Evolutionary conservation across 2,113 vertebrate species (phyloP), one percentile per base, ranked within the genome.

Genomic region (Formicarius rufipectus): DNA sequence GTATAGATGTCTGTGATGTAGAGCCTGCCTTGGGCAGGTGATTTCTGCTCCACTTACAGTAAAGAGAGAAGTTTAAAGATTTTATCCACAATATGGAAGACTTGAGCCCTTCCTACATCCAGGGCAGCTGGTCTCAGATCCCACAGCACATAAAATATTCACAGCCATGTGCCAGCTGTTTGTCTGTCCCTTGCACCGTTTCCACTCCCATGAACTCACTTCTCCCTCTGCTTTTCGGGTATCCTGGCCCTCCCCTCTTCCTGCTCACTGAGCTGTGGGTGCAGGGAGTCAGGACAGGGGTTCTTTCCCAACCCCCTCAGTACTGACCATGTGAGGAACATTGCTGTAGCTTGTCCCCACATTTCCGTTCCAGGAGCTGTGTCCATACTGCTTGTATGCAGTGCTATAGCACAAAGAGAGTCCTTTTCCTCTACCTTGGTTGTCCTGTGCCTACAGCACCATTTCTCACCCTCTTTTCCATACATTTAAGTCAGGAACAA

Each of bases 361-460:
- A 42, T 44, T 63, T 58, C 58, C 7, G 1, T 33, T 37, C 11
- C 76, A 30, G 72, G 14, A 83, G 14, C 52, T 11, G 3, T 40
- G 31, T 23, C 72, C 39, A 0, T n/a, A 6, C 14, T 1, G 0
- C 20, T 60, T 11, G 1, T 25, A 17, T 1, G 2, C n/a, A 69
- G 33, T 0, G 0, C 50, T 23, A 33, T 28, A 49, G 49, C 53
- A 40, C 2, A 14, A 21, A 23, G 56, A 3, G 35, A 44, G 15
- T 20, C 30, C 27, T 83, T 59, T 33, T 28, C 28, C 73, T 2
- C 1, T 42, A 86, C 45, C 40, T 58, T 35, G 47, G 2, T 40
- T 89, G 10, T 17, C 47, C 21, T 18, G 1, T n/a, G 50, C 37
- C 52, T 67, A 25, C 52, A n/a, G 35, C 7, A 13, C 12, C 28